Percentiles rank a stretch among this genome's conserved stretches.
These are phyloP conservation scores for Polypterus senegalus DNA, from an alignment of 2,113 vertebrate genomes.

Conservation along the genomic window DNA sequence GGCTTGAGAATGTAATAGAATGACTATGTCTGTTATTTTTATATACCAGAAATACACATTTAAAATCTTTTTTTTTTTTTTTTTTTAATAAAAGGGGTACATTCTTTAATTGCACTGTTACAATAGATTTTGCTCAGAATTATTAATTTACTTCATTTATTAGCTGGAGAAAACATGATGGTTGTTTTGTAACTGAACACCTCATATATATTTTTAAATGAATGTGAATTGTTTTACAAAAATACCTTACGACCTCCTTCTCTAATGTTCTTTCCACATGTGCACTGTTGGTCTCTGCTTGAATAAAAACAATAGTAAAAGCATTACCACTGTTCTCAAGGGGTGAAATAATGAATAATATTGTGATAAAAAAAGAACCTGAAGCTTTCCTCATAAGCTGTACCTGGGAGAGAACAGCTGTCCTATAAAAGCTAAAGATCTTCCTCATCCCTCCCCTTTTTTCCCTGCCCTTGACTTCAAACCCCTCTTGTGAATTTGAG, in stretches of 20 bases:
- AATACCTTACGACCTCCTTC: slow-evolving; percentile 22
- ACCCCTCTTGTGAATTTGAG: slow-evolving; percentile 64
- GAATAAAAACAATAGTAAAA: slow-evolving; percentile 71
- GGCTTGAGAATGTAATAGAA: too few species aligned
- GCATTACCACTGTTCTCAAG: slow-evolving; percentile 66
- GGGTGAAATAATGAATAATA: slow-evolving; percentile 82
- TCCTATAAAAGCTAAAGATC: slow-evolving; percentile 67
- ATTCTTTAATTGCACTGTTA: too few species aligned
- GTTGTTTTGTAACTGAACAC: too few species aligned
- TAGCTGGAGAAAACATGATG: too few species aligned
- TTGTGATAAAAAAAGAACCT: slow-evolving; percentile 50
- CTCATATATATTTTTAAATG: too few species aligned
- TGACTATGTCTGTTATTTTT: too few species aligned
- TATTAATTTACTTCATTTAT: too few species aligned
- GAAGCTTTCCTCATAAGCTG: slow-evolving; percentile 80
- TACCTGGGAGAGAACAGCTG: slow-evolving; percentile 97
- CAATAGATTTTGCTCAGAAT: too few species aligned
- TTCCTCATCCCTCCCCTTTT: slow-evolving; percentile 32
- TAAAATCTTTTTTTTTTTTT: too few species aligned
- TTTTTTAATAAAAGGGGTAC: too few species aligned
- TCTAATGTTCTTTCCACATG: slow-evolving; percentile 76
- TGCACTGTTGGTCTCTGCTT: slow-evolving; percentile 62
- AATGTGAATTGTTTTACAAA: too few species aligned
- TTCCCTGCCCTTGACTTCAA: slow-evolving; percentile 48
- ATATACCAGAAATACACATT: too few species aligned